phyloP scores from a whole-genome alignment of 2,888 invertebrate species.

The Physocephala rufipes region DNA sequence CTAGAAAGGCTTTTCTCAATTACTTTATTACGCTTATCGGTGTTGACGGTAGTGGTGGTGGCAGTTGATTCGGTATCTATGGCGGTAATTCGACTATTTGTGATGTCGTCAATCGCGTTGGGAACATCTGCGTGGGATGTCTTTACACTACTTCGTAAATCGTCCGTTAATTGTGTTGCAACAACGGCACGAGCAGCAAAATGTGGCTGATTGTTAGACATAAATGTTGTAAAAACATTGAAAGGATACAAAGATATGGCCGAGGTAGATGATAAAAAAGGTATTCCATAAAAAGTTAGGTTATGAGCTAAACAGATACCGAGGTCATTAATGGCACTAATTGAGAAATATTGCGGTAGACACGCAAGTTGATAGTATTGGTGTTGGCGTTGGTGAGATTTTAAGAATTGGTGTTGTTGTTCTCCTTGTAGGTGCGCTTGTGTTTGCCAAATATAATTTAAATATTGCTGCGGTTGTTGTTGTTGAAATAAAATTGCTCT shows the following conservation, averaged over 20 bases:
- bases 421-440: background rate
- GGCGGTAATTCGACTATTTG: background rate
- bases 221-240: background rate
- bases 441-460: background rate
- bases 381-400: slow-evolving; percentile 15
- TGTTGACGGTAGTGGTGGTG: too few relatives aligned
- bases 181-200: background rate
- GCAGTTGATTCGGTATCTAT: too few relatives aligned
- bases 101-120: background rate
- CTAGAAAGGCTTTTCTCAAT: too few relatives aligned
- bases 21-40: too few relatives aligned
- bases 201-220: background rate
- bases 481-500: background rate
- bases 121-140: background rate
- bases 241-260: background rate
- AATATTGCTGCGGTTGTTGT: background rate
- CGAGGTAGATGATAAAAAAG: background rate
- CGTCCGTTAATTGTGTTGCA: background rate
- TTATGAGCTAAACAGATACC: slow-evolving; percentile 31
- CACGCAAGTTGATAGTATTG: slow-evolving; percentile 26
- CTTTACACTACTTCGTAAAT: too few relatives aligned
- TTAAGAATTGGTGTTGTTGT: slow-evolving; percentile 9
- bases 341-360: slow-evolving; percentile 30
- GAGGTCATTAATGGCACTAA: slow-evolving; percentile 39
- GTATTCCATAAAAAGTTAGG: background rate